Evolutionary conservation across 2,888 invertebrate genomes (phyloP), one percentile per base, ranked within the genome.

Genomic region (Invenusta paracnida): DNA sequence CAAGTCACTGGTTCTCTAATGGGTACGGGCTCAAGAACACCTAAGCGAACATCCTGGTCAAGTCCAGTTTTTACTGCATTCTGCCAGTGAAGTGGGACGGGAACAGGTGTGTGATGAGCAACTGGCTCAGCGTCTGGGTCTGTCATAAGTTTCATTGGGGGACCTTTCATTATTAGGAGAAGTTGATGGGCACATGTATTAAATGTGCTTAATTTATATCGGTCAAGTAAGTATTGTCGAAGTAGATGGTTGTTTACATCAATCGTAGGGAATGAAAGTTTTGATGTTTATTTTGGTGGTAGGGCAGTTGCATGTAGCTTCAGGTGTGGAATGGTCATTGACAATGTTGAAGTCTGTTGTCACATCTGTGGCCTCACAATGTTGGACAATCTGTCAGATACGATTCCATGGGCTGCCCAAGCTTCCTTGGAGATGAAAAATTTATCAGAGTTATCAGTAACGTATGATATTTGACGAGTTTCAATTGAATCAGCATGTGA

Each of bases 371-470:
- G n/a, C n/a, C n/a, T n/a, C n/a, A n/a, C n/a, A n/a, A n/a, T n/a
- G 73, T 73, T 73, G 27, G 88, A 88, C 82, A 89, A 89, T 29
- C 11, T 81, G 0, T 82, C 81, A 0, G 88, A 48, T 11, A 89
- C 88, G n/a, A 89, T 88, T 13, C 89, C 88, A 0, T 89, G 86
- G 0, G 67, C 82, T 0, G 87, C 28, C 81, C 88, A 89, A 13
- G 89, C 88, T 30, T 89, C 88, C 30, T 87, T 86, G 83, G 88
- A 88, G 28, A 89, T 84, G 87, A 88, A 89, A 0, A 89, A 25
- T 83, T 86, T 88, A 86, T 89, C 88, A 0, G 88, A 87, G 23
- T 28, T 83, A 81, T 88, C 88, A 13, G 89, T 89, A n/a, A 89
- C 67, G 83, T 89, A 89, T 0, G 87, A 87, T 67, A 89, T 88